Base-by-base conservation (phyloP, 2,797 vertebrate species). In the Streptopelia turtur region DNA sequence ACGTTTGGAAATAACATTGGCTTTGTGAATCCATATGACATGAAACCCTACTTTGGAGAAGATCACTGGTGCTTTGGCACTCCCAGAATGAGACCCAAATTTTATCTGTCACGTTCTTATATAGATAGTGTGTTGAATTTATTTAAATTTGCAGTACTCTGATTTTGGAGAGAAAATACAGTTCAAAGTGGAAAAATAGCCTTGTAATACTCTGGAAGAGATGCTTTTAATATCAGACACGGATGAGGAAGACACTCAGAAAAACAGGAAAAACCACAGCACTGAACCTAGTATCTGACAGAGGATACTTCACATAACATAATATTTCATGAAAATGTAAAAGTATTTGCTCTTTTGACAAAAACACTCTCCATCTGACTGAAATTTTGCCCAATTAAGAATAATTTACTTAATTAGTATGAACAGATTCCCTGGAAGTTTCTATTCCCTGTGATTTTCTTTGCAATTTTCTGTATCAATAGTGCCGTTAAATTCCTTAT, bases 121-220 rank as follows among this genome's bases (percentile, higher is more conserved):
- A 78, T 55, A 72, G 77, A 79, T 56, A 22, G 52, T 31, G 27
- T 18, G 41, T 43, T 69, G 28, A 87, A 82, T 76, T 92, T 79
- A 79, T 75, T 86, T 95, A 69, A 89, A 84, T 91, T 72, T 59
- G 65, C 30, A 71, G 45, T 76, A 76, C n/a, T 79, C 57, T 61
- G 37, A 69, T 76, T 69, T 79, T 35, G 31, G 81, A 89, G 27
- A 87, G 33, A 55, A 93, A 94, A 76, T 35, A 45, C 24, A 71
- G 18, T 89, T 88, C 53, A 30, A 77, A 88, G 65, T 45, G 33
- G 31, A 80, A 74, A 93, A 83, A 64, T 1, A 61, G 28, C 53
- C n/a, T 74, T 91, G 30, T 52, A 90, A 71, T 83, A 60, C 35
- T 71, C 60, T 28, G 30, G 41, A 86, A 64, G n/a, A 78, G 35